Conservation (phyloP, 2,113 vertebrate genomes). For the Rousettus leschenaultii region DNA sequence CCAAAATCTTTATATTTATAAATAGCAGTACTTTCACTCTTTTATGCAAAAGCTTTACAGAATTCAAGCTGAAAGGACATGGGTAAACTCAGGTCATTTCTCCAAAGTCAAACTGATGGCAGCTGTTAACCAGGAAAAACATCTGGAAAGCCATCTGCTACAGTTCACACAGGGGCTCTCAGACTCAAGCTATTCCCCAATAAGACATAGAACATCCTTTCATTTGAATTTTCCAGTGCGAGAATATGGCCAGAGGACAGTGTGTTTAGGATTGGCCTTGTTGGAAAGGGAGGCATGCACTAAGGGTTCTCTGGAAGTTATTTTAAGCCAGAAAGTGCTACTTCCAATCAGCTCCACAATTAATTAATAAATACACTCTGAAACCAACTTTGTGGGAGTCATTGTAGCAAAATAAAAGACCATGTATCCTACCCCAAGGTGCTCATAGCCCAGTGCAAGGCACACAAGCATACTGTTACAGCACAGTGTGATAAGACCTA, state of each 20-base stretch:
- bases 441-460: rapidly evolving
- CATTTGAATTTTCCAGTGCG: background rate
- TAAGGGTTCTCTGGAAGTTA: background rate
- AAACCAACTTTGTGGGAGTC: background rate
- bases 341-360: background rate
- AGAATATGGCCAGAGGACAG: background rate
- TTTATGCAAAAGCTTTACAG: background rate
- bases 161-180: background rate
- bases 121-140: conserved; percentile 48
- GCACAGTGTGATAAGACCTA: background rate
- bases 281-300: background rate
- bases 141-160: conserved; percentile 68
- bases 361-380: background rate
- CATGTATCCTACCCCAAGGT: rapidly evolving
- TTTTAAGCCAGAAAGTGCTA: background rate
- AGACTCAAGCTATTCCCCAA: background rate
- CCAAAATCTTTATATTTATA: background rate
- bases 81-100: conserved; percentile 37
- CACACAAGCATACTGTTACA: rapidly evolving
- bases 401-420: background rate
- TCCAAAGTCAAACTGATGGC: conserved; percentile 56
- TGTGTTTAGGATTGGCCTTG: background rate
- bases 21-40: background rate
- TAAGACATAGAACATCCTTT: background rate
- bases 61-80: background rate